Percentiles rank a stretch among this genome's conserved stretches.
phyloP scores from a whole-genome alignment of 2,797 vertebrate species.

The Sphenopsis melanotis region DNA sequence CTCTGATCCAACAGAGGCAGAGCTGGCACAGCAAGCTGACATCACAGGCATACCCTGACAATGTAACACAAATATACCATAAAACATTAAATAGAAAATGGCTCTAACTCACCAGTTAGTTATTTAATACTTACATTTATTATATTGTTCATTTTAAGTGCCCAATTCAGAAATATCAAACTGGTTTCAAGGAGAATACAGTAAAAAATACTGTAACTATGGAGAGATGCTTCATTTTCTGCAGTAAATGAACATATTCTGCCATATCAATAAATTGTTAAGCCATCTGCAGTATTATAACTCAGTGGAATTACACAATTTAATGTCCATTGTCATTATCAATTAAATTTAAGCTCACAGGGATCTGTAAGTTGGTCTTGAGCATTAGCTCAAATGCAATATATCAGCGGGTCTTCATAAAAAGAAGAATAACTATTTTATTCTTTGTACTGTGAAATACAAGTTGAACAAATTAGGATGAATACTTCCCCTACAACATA shows the following conservation, averaged over 20 bases:
- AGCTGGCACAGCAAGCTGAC: slow-evolving; percentile 9
- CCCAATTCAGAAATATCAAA: background rate
- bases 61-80: background rate
- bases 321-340: background rate
- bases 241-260: background rate
- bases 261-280: background rate
- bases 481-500: background rate
- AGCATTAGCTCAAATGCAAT: background rate
- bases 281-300: background rate
- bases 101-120: background rate
- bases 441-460: background rate
- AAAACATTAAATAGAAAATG: background rate
- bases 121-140: slow-evolving; percentile 30
- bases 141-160: background rate
- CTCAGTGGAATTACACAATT: background rate
- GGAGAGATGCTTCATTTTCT: background rate
- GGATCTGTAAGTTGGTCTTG: background rate
- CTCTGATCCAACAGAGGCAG: background rate
- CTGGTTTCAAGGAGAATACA: background rate
- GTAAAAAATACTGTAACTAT: background rate
- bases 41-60: background rate
- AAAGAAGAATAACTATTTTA: background rate
- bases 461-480: background rate
- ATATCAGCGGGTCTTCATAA: background rate
- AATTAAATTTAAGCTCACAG: background rate